Evolutionary conservation across 2,113 vertebrate genomes (phyloP), one percentile per base, ranked within the genome.

Genomic region (Okapia johnstoni): DNA sequence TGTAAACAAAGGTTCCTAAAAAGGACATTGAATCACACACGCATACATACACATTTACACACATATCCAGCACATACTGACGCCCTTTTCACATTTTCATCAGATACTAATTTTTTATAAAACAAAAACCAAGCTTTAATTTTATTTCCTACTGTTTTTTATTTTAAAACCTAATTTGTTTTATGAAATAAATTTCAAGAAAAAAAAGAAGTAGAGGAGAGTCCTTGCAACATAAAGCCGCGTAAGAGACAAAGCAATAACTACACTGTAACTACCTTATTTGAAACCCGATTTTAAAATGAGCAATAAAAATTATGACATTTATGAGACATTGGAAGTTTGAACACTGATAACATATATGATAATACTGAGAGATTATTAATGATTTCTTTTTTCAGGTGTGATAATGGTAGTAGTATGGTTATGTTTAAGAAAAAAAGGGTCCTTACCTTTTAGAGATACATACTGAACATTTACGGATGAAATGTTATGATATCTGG

Each of bases 151-250:
- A 26, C 77, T 55, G 28, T 46, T 57, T 73, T 85, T 91, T 50
- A 61, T 83, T 92, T 80, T 61, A 73, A 91, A 92, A 76, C 19
- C 19, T 66, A 80, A 66, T 73, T 70, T 55, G 2, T n/a, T 85
- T 88, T 95, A 89, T 83, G 63, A 97, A 90, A 76, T 58, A 93
- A 46, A 91, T 57, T 93, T 88, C 10, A 57, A 85, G 13, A 66
- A 50, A 70, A 26, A 26, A 61, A 66, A 73, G 26, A 79, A 17
- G 88, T 43, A 10, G 3, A 70, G 10, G 8, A 61, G 15, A 30
- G 84, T 48, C 5, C 36, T 93, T 94, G 28, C 21, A 36, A 66
- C 16, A 87, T 88, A 55, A 94, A 88, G 21, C 76, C 57, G 88
- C 17, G 36, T n/a, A 85, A 90, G 80, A 93, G 36, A 63, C 30